Evolutionary conservation across 92 coral and sea anemone species (phyloP), one percentile per base, ranked within the genome.

Genomic region (Metridium senile): DNA sequence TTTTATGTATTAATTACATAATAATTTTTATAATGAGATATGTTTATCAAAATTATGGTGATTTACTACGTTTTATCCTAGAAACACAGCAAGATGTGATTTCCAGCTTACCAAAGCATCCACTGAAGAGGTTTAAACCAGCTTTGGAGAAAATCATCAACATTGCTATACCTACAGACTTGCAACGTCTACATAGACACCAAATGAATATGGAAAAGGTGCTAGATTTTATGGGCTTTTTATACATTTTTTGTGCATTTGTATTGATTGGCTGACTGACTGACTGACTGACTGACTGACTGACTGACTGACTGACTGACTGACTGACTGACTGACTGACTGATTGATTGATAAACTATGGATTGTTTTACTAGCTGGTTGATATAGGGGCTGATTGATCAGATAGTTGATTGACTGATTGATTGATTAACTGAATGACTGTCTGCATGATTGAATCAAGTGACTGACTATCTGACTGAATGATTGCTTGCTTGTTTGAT

Each of bases 131-230:
- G 79, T 89, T 92, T 77, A 91, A 92, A 68, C 94, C 99, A 45
- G 84, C 97, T 11, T 69, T 95, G 62, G 88, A 89, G 63, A 89
- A 93, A 72, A 89, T 95, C 63, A 61, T 89, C 70, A 91, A 95
- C 78, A 87, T 95, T 72, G 99, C 99, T 11, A 76, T 95, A 68
- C 99, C 99, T 11, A 89, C 97, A 62, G 99, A 95, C 79, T 72
- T 95, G 74, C 90, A 86, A 35, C 76, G 99, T 47, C 81, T 95
- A 32, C 93, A 85, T 45, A 72, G 90, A 71, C 99, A 95, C 85
- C 95, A 90, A 62, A 57, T 83, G 27, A 95, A 95, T 80, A 86
- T 95, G 89, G 97, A 95, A 78, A 95, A 89, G 96, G 99, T 85
- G 82, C 21, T n/a, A n/a, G n/a, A 54, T 4, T 54, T 54, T 54